These are phyloP conservation scores for Chiloscyllium punctatum DNA, from an alignment of 2,797 vertebrate genomes.

Conservation along the genomic window DNA sequence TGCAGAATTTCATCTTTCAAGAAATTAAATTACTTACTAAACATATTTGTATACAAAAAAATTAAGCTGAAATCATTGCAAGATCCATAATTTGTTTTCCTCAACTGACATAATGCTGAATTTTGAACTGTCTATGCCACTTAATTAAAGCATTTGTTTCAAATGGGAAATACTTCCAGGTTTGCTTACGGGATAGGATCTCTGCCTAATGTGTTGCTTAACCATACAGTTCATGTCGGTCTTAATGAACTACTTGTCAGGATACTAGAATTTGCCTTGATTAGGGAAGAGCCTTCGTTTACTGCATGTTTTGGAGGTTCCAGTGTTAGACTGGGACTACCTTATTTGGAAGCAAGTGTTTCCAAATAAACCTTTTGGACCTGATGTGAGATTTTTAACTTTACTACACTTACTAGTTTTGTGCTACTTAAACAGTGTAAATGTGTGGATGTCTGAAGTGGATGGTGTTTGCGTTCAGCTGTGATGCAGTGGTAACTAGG, in stretches of 20 bases:
- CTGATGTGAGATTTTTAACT: too few species aligned
- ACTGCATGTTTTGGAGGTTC: neutral
- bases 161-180: neutral
- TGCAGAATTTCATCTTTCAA: constrained; percentile 39
- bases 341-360: too few species aligned
- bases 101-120: constrained; percentile 40
- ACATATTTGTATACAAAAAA: too few species aligned
- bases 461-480: neutral
- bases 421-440: neutral
- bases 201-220: neutral
- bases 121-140: constrained; percentile 38
- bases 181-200: neutral
- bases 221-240: neutral
- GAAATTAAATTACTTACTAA: constrained; percentile 44
- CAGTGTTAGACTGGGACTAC: too few species aligned
- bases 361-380: too few species aligned
- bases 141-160: neutral
- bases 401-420: neutral
- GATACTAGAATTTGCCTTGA: neutral
- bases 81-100: too few species aligned
- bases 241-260: neutral
- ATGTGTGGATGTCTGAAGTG: neutral
- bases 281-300: neutral
- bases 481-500: neutral
- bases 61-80: too few species aligned